Conservation (phyloP, 2,888 invertebrate species). For the Pasiphila rectangulata region DNA sequence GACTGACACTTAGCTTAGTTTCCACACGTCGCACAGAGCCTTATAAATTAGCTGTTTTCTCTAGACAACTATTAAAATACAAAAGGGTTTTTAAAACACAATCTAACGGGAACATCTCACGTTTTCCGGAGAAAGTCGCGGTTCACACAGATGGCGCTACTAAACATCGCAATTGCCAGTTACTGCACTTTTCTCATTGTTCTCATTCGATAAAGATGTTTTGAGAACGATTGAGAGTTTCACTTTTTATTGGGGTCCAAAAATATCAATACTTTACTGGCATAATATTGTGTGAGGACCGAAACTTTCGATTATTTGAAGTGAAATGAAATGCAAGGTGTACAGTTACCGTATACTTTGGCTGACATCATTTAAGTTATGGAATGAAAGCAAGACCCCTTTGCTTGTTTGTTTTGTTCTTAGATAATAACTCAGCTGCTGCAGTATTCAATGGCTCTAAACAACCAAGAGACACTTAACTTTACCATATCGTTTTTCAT, state of each 20-base stretch:
- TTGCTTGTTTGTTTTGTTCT: too few relatives aligned
- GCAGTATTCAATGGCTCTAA: too few relatives aligned
- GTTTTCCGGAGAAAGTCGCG: constrained; percentile 48
- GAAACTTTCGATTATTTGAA: constrained; percentile 1
- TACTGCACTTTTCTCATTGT: constrained; percentile 5
- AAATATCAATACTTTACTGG: neutral
- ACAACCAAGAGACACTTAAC: too few relatives aligned
- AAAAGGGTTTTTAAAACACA: constrained; percentile 39
- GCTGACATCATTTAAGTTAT: too few relatives aligned
- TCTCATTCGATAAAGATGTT: constrained; percentile 13
- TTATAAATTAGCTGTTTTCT: neutral
- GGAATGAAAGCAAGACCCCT: too few relatives aligned
- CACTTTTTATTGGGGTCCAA: constrained; percentile 8
- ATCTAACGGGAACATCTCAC: constrained; percentile 38
- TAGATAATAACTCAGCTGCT: too few relatives aligned
- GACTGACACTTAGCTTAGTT: neutral
- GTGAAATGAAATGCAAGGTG: neutral
- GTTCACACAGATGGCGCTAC: constrained; percentile 35
- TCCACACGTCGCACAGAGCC: neutral
- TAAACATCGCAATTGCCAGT: constrained; percentile 3
- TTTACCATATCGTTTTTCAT: too few relatives aligned
- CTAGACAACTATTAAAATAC: constrained; percentile 33
- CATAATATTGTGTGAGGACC: neutral
- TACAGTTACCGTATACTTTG: too few relatives aligned
- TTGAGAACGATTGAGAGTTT: constrained; percentile 9